phyloP scores from a whole-genome alignment of 2,113 vertebrate species.

The Lagenorhynchus albirostris region DNA sequence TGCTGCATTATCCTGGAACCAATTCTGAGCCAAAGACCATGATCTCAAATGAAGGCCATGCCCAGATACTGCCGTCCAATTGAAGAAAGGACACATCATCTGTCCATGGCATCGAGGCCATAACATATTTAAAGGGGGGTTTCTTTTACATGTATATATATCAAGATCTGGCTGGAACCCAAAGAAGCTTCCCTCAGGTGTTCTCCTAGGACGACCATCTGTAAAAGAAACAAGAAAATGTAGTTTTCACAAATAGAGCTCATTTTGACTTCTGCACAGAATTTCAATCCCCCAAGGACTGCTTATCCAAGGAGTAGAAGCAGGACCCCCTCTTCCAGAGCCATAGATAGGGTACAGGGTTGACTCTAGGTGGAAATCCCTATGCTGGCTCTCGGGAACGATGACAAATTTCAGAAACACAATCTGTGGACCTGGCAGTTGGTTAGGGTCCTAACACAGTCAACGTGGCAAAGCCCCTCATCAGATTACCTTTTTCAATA shows the following conservation, averaged over 20 bases:
- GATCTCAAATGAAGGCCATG: neutral
- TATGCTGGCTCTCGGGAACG: neutral
- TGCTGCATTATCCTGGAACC: neutral
- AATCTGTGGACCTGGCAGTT: neutral
- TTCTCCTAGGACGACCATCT: neutral
- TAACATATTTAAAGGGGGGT: neutral
- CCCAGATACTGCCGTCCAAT: fast-evolving
- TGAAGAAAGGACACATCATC: neutral
- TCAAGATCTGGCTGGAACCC: neutral
- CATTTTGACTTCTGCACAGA: neutral
- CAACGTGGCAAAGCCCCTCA: neutral
- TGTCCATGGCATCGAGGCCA: no score
- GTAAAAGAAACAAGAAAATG: neutral
- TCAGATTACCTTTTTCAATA: neutral
- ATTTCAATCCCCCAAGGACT: neutral
- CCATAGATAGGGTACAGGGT: fast-evolving
- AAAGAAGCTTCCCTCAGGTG: neutral
- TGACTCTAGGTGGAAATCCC: neutral
- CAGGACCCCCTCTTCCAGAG: neutral
- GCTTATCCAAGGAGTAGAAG: neutral
- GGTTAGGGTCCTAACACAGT: neutral
- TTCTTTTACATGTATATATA: neutral
- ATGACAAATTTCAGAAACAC: neutral
- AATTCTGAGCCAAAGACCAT: neutral
- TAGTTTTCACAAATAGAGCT: neutral